Evolutionary conservation across 2,888 invertebrate species (phyloP).

Genomic region (Mesoligia furuncula): DNA sequence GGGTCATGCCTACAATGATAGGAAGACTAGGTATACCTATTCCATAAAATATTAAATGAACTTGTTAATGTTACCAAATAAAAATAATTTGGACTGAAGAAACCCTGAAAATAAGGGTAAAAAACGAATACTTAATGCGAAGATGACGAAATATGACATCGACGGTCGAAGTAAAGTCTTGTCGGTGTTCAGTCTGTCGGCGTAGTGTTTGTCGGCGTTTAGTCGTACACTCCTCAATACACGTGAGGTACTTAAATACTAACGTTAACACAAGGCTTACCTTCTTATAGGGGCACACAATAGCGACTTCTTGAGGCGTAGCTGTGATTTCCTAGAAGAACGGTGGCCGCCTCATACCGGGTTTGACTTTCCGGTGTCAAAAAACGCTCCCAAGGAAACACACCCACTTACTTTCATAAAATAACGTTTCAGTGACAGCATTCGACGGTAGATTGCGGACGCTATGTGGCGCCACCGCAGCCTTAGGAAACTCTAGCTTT

Average conservation of each 20-base stretch:
- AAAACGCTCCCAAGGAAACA: not conserved
- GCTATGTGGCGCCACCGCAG: not conserved
- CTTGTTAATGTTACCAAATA: not conserved
- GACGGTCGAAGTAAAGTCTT: too few relatives aligned
- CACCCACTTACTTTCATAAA: not conserved
- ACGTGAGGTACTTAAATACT: not conserved
- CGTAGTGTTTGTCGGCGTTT: too few relatives aligned
- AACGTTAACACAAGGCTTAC: not conserved
- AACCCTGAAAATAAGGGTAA: not conserved
- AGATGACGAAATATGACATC: not conserved
- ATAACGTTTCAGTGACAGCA: not conserved
- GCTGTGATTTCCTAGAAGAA: not conserved
- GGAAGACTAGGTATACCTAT: not conserved
- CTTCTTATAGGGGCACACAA: not conserved
- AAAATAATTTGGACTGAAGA: not conserved
- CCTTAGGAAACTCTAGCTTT: not conserved
- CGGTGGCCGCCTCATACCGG: not conserved
- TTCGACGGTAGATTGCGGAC: not conserved
- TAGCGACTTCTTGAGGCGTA: not conserved
- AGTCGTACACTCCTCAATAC: too few relatives aligned
- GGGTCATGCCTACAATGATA: not conserved
- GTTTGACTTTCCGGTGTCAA: not conserved
- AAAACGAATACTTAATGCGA: not conserved
- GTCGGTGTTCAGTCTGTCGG: too few relatives aligned
- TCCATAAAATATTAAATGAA: not conserved